Conservation (phyloP, 1,140 invertebrate species). For the Scaptodrosophila lebanonensis region DNA sequence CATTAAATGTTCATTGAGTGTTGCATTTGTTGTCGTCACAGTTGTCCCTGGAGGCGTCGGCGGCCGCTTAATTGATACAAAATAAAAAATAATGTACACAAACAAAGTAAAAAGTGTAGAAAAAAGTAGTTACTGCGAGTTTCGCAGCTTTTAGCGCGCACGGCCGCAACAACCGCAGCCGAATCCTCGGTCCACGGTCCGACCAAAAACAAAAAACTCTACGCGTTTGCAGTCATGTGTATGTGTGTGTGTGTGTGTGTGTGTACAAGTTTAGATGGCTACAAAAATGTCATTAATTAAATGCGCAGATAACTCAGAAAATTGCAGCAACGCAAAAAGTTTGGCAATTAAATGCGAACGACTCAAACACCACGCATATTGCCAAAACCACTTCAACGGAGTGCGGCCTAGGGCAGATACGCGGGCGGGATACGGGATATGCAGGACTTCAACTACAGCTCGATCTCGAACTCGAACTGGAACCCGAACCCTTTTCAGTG, state of each 20-base stretch:
- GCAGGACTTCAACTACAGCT: no score
- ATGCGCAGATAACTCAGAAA: constrained; percentile 8
- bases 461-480: constrained; percentile 21
- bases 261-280: constrained; percentile 26
- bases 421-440: no score
- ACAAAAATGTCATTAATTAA: constrained; percentile 31
- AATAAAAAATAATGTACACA: no score
- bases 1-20: no score
- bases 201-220: constrained; percentile 13
- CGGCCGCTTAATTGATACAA: constrained; percentile 31
- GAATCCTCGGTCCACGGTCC: constrained; percentile 17
- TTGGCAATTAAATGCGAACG: constrained; percentile 54
- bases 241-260: no score
- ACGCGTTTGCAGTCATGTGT: background rate
- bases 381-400: background rate
- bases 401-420: no score
- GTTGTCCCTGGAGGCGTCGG: constrained; percentile 30
- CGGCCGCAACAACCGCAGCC: constrained; percentile 51
- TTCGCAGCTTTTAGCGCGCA: constrained; percentile 61
- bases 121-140: constrained; percentile 1
- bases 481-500: constrained; percentile 29
- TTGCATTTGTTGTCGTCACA: constrained; percentile 1
- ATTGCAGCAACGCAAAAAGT: constrained; percentile 30
- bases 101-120: no score
- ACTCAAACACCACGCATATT: constrained; percentile 5